These are phyloP conservation scores for Polymixis flavicincta DNA, from an alignment of 2,888 invertebrate species.

Conservation along the genomic window DNA sequence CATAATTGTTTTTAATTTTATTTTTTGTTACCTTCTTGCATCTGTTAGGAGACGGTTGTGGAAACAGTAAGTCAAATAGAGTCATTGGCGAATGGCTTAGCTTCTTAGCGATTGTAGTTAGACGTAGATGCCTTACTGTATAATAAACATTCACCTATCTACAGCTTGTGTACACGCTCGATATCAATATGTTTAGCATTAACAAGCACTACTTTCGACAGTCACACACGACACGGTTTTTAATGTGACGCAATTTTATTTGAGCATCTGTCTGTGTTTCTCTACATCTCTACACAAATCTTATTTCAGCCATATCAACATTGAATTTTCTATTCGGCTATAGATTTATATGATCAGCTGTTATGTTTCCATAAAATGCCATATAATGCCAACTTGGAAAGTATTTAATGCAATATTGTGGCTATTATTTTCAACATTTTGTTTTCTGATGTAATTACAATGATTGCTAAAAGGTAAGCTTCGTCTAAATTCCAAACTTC, in stretches of 20 bases:
- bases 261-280: slow-evolving; percentile 56
- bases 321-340: slow-evolving; percentile 50
- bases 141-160: slow-evolving; percentile 67
- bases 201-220: slow-evolving; percentile 62
- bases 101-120: slow-evolving; percentile 79
- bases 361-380: slow-evolving; percentile 38
- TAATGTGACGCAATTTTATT: slow-evolving; percentile 57
- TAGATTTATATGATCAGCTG: slow-evolving; percentile 44
- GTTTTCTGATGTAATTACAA: slow-evolving; percentile 29
- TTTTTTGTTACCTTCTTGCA: slow-evolving; percentile 90
- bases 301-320: slow-evolving; percentile 56
- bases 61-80: slow-evolving; percentile 90
- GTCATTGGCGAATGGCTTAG: slow-evolving; percentile 88
- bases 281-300: slow-evolving; percentile 53
- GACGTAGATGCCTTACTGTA: slow-evolving; percentile 77
- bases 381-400: slow-evolving; percentile 38
- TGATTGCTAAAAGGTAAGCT: slow-evolving; percentile 57
- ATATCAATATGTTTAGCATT: slow-evolving; percentile 58
- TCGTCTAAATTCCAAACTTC: slow-evolving; percentile 44
- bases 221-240: slow-evolving; percentile 57
- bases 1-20: slow-evolving; percentile 85
- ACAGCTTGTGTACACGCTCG: slow-evolving; percentile 65
- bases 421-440: slow-evolving; percentile 32
- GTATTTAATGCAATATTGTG: slow-evolving; percentile 43
- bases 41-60: slow-evolving; percentile 91